phyloP scores from a whole-genome alignment of 2,888 invertebrate genomes.

The Aelia acuminata region DNA sequence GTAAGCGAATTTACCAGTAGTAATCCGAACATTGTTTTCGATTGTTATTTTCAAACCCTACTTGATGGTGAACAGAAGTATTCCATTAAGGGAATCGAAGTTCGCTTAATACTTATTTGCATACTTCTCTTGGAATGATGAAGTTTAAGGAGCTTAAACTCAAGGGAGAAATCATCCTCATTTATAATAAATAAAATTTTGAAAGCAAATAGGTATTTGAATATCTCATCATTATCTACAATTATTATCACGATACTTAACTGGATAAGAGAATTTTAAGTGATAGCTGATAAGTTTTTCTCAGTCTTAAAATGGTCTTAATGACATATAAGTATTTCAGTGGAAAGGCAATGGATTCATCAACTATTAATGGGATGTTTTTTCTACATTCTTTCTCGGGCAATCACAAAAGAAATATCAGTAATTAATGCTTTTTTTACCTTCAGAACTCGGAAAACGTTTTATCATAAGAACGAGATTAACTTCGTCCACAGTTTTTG shows the following conservation, averaged over 20 bases:
- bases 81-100: neutral
- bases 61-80: neutral
- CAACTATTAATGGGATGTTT: neutral
- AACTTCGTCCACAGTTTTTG: neutral
- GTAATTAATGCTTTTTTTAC: neutral
- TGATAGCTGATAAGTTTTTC: no score
- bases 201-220: neutral
- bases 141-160: neutral
- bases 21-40: neutral
- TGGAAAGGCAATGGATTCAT: neutral
- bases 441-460: neutral
- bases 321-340: neutral
- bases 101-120: neutral
- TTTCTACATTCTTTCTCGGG: neutral
- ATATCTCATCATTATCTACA: neutral
- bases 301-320: neutral
- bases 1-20: neutral
- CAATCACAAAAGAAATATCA: neutral
- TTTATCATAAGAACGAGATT: neutral
- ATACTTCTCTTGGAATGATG: no score
- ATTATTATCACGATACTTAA: neutral
- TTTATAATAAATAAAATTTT: neutral
- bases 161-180: neutral
- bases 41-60: neutral
- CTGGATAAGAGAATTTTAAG: no score